These are phyloP conservation scores for Nineta flava DNA, from an alignment of 2,888 invertebrate genomes.

Conservation along the genomic window DNA sequence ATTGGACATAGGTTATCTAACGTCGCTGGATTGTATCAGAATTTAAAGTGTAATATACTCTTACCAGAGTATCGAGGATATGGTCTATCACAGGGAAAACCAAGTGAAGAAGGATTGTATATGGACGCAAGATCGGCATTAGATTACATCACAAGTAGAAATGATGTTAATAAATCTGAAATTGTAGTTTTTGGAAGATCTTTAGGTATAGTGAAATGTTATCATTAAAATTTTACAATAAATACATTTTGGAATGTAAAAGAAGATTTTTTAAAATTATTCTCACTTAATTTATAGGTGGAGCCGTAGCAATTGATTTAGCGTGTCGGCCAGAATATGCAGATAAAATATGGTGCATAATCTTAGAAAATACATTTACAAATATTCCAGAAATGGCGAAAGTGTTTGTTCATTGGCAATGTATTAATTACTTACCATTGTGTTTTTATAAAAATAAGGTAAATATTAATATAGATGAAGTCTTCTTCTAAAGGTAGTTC, in stretches of 20 bases:
- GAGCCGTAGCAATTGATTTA: conserved; percentile 81
- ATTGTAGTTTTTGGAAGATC: conserved; percentile 85
- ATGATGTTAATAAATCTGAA: conserved; percentile 69
- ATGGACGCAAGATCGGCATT: conserved; percentile 77
- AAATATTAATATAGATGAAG: no score
- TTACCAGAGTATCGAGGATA: conserved; percentile 94
- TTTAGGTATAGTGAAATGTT: conserved; percentile 36
- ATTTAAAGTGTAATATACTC: conserved; percentile 69
- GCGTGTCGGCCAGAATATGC: conserved; percentile 61
- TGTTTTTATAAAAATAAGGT: conserved; percentile 88
- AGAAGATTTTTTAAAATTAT: conserved; percentile 7
- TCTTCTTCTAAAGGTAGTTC: no score
- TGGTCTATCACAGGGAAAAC: conserved; percentile 77
- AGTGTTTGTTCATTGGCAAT: conserved; percentile 57
- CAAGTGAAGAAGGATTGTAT: conserved; percentile 75
- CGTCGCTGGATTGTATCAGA: conserved; percentile 69
- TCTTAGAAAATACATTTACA: conserved; percentile 92
- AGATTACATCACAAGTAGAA: conserved; percentile 64
- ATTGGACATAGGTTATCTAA: conserved; percentile 87
- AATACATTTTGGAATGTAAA: not conserved
- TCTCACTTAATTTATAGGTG: conserved; percentile 42
- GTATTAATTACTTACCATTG: conserved; percentile 60
- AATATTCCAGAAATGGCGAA: conserved; percentile 87
- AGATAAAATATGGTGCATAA: conserved; percentile 66
- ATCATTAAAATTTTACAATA: not conserved